phyloP scores from a whole-genome alignment of 1,140 invertebrate genomes.

The Drosophila persimilis region DNA sequence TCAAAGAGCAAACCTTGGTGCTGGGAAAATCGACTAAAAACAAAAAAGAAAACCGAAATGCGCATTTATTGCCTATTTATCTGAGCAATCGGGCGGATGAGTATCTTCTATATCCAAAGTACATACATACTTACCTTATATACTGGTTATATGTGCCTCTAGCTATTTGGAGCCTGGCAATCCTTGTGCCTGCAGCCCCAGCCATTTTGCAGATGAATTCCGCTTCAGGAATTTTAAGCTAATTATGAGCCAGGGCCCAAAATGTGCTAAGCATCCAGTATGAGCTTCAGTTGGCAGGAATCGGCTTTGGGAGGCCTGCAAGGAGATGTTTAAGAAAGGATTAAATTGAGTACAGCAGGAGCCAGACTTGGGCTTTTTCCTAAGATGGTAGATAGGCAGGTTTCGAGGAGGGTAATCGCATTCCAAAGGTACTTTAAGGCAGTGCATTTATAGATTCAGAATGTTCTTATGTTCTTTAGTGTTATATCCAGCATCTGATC shows the following conservation, averaged over 20 bases:
- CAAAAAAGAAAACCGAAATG: conserved; percentile 41
- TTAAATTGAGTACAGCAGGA: too few relatives aligned
- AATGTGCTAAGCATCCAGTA: conserved; percentile 21
- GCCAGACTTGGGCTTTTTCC: too few relatives aligned
- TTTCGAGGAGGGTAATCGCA: too few relatives aligned
- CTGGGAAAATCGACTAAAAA: conserved; percentile 29
- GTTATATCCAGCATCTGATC: too few relatives aligned
- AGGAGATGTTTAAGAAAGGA: too few relatives aligned
- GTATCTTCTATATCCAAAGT: conserved; percentile 7
- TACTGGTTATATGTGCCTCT: neutral
- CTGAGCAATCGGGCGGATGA: conserved; percentile 37
- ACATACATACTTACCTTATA: too few relatives aligned
- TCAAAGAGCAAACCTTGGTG: conserved; percentile 15
- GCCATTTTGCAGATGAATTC: conserved; percentile 22
- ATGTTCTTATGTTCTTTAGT: too few relatives aligned
- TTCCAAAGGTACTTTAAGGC: too few relatives aligned
- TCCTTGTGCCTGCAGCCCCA: neutral
- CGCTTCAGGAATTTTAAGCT: conserved; percentile 38
- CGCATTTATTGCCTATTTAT: conserved; percentile 77
- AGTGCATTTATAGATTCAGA: too few relatives aligned
- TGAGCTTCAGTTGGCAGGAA: neutral
- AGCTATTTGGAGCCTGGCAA: neutral
- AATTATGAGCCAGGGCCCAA: conserved; percentile 16
- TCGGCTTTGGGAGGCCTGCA: too few relatives aligned
- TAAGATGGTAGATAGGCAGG: too few relatives aligned